Conservation (phyloP, 1,140 invertebrate species). For the Phocides pigmalion region DNA sequence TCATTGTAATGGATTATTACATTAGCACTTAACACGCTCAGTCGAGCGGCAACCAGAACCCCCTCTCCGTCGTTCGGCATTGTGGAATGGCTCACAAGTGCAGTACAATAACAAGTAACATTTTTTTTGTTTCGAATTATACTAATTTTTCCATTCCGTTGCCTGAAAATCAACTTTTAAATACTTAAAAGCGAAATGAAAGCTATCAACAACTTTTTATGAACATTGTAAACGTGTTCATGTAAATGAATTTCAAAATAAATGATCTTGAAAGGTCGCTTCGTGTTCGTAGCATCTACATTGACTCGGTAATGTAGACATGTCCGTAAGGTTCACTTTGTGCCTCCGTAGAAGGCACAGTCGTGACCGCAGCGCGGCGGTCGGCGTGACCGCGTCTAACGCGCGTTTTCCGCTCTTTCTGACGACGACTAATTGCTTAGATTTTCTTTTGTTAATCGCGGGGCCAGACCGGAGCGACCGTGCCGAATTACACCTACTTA, state of each 20-base stretch:
- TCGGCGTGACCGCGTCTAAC: constrained; percentile 77
- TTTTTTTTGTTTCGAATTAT: constrained; percentile 44
- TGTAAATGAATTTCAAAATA: constrained; percentile 13
- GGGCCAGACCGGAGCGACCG: constrained; percentile 70
- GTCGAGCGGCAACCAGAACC: constrained; percentile 66
- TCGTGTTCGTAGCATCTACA: constrained; percentile 26
- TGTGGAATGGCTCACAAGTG: constrained; percentile 52
- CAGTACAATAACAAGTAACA: constrained; percentile 58
- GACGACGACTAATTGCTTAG: constrained; percentile 82
- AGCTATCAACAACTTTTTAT: neutral
- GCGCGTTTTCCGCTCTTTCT: constrained; percentile 82
- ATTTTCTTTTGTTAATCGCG: constrained; percentile 83
- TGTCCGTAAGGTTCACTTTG: constrained; percentile 49
- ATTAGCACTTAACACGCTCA: constrained; percentile 81
- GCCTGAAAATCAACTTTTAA: constrained; percentile 39
- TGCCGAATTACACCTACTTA: constrained; percentile 81
- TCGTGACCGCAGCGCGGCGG: constrained; percentile 62
- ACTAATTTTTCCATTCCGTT: constrained; percentile 43
- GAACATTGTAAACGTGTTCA: neutral
- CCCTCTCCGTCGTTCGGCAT: constrained; percentile 55
- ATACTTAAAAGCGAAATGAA: constrained; percentile 16
- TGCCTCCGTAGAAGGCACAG: constrained; percentile 39
- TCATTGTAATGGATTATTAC: constrained; percentile 83
- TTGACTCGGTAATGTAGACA: constrained; percentile 37
- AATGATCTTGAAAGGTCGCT: constrained; percentile 22